Evolutionary conservation across 2,888 invertebrate genomes (phyloP).

Genomic region (Spicauda simplicius): DNA sequence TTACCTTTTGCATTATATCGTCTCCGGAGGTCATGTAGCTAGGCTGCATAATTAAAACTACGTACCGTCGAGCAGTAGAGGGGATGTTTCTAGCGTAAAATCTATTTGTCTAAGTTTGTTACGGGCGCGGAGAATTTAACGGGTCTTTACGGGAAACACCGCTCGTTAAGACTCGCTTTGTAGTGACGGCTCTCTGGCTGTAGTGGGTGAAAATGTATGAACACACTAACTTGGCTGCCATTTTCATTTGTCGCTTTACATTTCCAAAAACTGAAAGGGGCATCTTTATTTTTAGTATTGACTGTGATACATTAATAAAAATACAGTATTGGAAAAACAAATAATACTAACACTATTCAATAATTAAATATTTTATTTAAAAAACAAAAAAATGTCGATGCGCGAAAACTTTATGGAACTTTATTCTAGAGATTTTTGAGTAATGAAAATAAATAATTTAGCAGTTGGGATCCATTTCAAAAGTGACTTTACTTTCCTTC

Average conservation of each 20-base stretch:
- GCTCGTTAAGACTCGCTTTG: slow-evolving; percentile 59
- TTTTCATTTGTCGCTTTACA: slow-evolving; percentile 12
- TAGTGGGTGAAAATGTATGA: slow-evolving; percentile 26
- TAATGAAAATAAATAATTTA: too few relatives aligned
- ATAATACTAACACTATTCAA: too few relatives aligned
- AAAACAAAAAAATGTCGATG: too few relatives aligned
- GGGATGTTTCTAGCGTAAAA: slow-evolving; percentile 52
- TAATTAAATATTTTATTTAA: too few relatives aligned
- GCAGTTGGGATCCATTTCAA: too few relatives aligned
- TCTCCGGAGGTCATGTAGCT: slow-evolving; percentile 39
- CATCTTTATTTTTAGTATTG: too few relatives aligned
- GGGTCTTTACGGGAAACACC: slow-evolving; percentile 52
- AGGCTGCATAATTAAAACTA: slow-evolving; percentile 52
- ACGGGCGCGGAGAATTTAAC: slow-evolving; percentile 51
- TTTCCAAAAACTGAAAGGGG: not conserved
- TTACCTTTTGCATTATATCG: slow-evolving; percentile 31
- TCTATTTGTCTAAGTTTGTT: slow-evolving; percentile 62
- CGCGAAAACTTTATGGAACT: too few relatives aligned
- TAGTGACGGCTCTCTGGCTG: slow-evolving; percentile 37
- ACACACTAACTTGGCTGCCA: slow-evolving; percentile 6
- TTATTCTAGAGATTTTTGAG: too few relatives aligned
- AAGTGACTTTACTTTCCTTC: too few relatives aligned
- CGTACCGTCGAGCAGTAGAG: slow-evolving; percentile 49
- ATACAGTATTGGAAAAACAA: too few relatives aligned
- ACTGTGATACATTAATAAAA: too few relatives aligned